Evolutionary conservation across 1,140 invertebrate genomes (phyloP), one percentile per base, ranked within the genome.

Genomic region (Atta colombica): DNA sequence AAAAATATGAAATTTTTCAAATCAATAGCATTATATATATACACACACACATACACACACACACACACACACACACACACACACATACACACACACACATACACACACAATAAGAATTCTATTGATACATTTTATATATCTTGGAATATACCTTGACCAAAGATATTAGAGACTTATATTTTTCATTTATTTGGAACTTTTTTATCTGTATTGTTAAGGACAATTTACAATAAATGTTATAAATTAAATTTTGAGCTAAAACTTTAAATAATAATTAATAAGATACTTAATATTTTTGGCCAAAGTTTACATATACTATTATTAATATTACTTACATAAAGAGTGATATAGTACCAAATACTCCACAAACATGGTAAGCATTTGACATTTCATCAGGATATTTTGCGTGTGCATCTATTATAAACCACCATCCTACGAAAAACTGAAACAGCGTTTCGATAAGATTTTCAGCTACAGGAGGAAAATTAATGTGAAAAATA

Each of bases 371-470:
- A 93, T 99, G 97, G 95, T 99, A 99, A 18, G 98, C 97, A 92
- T 96, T 96, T 89, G 96, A 94, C 92, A 98, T 97, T 39, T 98
- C 96, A 81, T 96, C 95, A 5, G 98, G 97, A 94, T 98, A 98
- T 6, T 97, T 96, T 8, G 97, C 97, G 82, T 98, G 97, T 31
- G 98, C 98, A 96, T 99, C 99, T 93, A 99, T 99, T 71, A 99
- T 98, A 72, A 99, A 97, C 99, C 99, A 99, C 99, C 99, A 99
- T 53, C 99, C 99, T 86, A 97, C 96, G 91, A 98, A 99, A 95
- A 99, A 99, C 99, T 99, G 94, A 61, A 96, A 96, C 90, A 49
- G 7, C 4, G 10, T 18, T 58, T 69, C 1, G 58, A 0, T 53
- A 69, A 71, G 8, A 71, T 28, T 45, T 68, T 85, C 14, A 1